Percentiles rank a stretch among this genome's conserved stretches.
Evolutionary conservation across 2,113 vertebrate species (phyloP).

Genomic region (Acanthisitta chloris): DNA sequence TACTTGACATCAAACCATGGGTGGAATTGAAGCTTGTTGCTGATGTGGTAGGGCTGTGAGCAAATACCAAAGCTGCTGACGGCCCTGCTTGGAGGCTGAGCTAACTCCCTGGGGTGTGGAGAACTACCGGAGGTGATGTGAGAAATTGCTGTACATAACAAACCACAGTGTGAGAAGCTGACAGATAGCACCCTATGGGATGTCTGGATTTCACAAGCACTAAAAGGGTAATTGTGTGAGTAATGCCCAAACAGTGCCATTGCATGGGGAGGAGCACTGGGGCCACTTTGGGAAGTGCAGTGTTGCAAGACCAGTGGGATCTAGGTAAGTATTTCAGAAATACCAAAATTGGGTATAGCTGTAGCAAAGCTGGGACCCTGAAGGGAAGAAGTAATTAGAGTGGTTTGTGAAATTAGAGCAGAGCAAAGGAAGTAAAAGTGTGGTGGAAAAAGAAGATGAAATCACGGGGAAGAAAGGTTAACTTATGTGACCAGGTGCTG

Average conservation of each 20-base stretch:
- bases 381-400: neutral
- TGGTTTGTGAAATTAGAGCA: neutral
- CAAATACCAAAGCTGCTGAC: neutral
- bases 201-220: neutral
- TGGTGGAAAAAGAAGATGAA: neutral
- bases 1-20: neutral
- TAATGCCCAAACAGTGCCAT: neutral
- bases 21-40: neutral
- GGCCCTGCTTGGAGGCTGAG: neutral
- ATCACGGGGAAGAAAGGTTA: neutral
- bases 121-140: neutral
- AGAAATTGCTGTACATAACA: neutral
- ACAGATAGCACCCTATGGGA: neutral
- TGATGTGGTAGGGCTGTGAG: neutral
- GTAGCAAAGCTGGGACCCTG: neutral
- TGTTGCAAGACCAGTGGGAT: neutral
- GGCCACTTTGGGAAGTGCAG: neutral
- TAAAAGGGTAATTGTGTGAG: neutral
- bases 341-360: neutral
- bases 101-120: neutral
- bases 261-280: neutral
- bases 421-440: neutral
- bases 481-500: neutral
- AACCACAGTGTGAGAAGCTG: neutral
- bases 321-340: neutral